These are phyloP conservation scores for Astreopora myriophthalma DNA, from an alignment of 64 coral and sea anemone genomes.

Conservation along the genomic window DNA sequence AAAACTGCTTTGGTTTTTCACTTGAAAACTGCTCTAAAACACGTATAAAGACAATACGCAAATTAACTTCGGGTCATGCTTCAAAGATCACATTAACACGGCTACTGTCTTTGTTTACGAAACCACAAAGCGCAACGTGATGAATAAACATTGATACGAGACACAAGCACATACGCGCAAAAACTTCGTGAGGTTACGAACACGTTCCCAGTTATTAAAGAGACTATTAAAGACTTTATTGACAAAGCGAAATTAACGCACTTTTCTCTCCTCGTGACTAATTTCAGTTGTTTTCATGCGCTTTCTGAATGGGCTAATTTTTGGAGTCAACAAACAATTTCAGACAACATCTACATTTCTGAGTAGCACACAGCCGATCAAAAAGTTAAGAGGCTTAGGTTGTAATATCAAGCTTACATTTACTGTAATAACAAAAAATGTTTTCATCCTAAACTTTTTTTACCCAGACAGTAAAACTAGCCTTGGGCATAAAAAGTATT, in stretches of 20 bases:
- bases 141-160: conserved; percentile 24
- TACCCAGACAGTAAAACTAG: not conserved
- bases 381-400: not conserved
- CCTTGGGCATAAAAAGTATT: not conserved
- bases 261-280: no score
- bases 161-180: no score
- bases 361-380: not conserved
- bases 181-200: no score
- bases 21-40: no score
- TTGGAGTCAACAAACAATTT: not conserved
- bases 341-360: not conserved
- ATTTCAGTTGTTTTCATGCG: no score
- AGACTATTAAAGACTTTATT: no score
- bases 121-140: not conserved
- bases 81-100: not conserved
- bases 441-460: not conserved
- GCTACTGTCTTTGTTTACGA: not conserved
- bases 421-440: not conserved
- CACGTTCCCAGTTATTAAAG: not conserved
- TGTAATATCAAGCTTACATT: not conserved
- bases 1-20: no score
- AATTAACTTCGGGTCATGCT: conserved; percentile 12
- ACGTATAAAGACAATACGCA: not conserved
- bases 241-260: no score
- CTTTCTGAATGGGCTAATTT: not conserved